Percentiles rank a stretch among this genome's conserved stretches.
Evolutionary conservation across 2,797 vertebrate genomes (phyloP).

Genomic region (Bovichtus diacanthus): DNA sequence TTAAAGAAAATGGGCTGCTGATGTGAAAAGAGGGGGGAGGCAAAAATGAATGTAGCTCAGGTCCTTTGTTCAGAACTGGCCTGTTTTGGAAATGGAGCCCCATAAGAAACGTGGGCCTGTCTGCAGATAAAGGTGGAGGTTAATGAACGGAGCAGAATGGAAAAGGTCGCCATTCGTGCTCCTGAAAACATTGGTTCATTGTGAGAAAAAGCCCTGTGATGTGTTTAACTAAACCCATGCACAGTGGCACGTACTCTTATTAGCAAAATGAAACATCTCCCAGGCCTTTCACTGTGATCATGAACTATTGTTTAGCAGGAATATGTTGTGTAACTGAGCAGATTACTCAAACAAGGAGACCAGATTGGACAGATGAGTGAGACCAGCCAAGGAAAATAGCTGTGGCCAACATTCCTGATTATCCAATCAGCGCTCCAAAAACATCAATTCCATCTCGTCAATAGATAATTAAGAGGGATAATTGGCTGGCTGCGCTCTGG

Average conservation of each 20-base stretch:
- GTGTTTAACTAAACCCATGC: conserved; percentile 25
- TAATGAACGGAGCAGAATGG: conserved; percentile 66
- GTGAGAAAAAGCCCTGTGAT: conserved; percentile 24
- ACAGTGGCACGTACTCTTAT: background rate
- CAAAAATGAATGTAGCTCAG: conserved; percentile 59
- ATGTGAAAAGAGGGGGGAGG: conserved; percentile 52
- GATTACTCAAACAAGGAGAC: conserved; percentile 73
- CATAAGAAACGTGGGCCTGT: conserved; percentile 54
- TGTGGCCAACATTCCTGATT: conserved; percentile 83
- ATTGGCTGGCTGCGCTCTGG: conserved; percentile 76
- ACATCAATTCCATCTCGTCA: conserved; percentile 85
- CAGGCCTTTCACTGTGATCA: conserved; percentile 22
- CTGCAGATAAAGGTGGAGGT: conserved; percentile 71
- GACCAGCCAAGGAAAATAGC: conserved; percentile 81
- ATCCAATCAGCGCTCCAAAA: conserved; percentile 83
- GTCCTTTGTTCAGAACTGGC: conserved; percentile 64
- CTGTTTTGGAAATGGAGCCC: conserved; percentile 70
- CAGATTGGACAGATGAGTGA: conserved; percentile 81
- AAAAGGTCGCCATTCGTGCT: conserved; percentile 51
- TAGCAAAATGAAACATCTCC: conserved; percentile 28
- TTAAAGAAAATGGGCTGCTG: conserved; percentile 73
- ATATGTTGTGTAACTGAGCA: conserved; percentile 67
- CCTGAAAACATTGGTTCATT: conserved; percentile 32
- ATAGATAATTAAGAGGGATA: conserved; percentile 87
- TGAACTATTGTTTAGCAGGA: conserved; percentile 65